Percentiles rank a stretch among this genome's conserved stretches.
Conservation (phyloP, 2,888 invertebrate genomes). For the Portevinia maculata region DNA sequence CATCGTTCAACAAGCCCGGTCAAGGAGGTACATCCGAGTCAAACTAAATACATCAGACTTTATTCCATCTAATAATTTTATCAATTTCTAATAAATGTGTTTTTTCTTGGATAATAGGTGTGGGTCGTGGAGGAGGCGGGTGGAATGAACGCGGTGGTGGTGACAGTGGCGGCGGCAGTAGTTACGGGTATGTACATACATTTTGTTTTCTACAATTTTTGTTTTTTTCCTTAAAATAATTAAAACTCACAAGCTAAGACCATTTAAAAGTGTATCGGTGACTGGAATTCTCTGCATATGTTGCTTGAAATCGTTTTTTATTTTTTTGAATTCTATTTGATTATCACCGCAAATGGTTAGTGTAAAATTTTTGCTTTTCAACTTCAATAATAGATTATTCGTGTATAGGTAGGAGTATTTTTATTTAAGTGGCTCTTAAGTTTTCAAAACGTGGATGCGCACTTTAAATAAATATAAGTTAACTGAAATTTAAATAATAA, state of each 20-base stretch:
- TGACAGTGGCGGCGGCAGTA: constrained; percentile 79
- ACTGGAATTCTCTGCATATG: constrained; percentile 44
- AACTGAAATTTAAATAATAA: too few relatives aligned
- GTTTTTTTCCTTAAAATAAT: constrained; percentile 37
- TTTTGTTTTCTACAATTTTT: constrained; percentile 28
- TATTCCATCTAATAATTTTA: constrained; percentile 46
- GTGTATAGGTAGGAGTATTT: constrained; percentile 1
- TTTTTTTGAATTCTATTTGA: constrained; percentile 4
- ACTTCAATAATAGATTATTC: constrained; percentile 57
- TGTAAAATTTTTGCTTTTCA: constrained; percentile 75
- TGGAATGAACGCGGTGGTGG: constrained; percentile 79
- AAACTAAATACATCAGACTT: neutral
- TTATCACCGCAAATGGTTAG: constrained; percentile 46
- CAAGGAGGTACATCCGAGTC: constrained; percentile 76
- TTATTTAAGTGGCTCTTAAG: neutral
- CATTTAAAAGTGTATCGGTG: constrained; percentile 72
- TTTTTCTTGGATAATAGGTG: constrained; percentile 64
- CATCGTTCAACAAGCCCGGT: constrained; percentile 79
- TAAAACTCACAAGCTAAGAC: constrained; percentile 75
- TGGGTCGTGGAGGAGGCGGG: constrained; percentile 76
- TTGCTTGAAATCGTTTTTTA: constrained; percentile 43
- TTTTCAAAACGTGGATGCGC: neutral
- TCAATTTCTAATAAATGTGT: constrained; percentile 78
- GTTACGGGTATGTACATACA: constrained; percentile 80
- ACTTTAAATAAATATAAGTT: too few relatives aligned